Percentiles rank a stretch among this genome's conserved stretches.
Evolutionary conservation across 2,797 vertebrate species (phyloP).

Genomic region (Lepilemur septentrionalis): DNA sequence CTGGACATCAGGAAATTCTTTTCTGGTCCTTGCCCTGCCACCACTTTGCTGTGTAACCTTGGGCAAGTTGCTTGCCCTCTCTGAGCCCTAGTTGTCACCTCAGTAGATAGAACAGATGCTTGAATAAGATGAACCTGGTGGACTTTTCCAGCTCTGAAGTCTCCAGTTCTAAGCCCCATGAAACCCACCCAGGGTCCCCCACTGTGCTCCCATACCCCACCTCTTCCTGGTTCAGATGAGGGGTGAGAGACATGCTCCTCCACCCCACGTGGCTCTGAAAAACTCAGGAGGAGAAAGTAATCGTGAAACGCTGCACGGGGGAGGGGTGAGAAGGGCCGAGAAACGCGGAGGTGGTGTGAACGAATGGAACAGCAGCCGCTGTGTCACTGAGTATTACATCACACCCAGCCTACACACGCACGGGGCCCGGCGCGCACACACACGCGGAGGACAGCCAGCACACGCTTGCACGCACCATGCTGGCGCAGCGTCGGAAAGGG

Average conservation of each 20-base stretch:
- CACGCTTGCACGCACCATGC: background rate
- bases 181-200: background rate
- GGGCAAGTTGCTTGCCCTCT: conserved; percentile 37
- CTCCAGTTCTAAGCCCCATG: background rate
- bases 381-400: conserved; percentile 83
- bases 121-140: background rate
- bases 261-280: conserved; percentile 57
- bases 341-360: conserved; percentile 80
- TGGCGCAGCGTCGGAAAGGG: background rate
- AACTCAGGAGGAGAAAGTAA: conserved; percentile 63
- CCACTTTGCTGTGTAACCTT: conserved; percentile 65
- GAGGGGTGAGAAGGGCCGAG: conserved; percentile 75
- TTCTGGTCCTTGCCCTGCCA: background rate
- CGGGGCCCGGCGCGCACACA: conserved; percentile 69
- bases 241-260: conserved; percentile 58
- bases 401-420: conserved; percentile 82
- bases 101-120: background rate
- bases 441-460: conserved; percentile 31
- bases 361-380: conserved; percentile 78
- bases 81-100: background rate
- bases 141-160: background rate
- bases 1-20: background rate
- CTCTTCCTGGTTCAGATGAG: conserved; percentile 12
- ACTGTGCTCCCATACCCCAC: background rate
- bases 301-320: conserved; percentile 76